phyloP scores from a whole-genome alignment of 2,797 vertebrate species.

The Poliocrania exsul region DNA sequence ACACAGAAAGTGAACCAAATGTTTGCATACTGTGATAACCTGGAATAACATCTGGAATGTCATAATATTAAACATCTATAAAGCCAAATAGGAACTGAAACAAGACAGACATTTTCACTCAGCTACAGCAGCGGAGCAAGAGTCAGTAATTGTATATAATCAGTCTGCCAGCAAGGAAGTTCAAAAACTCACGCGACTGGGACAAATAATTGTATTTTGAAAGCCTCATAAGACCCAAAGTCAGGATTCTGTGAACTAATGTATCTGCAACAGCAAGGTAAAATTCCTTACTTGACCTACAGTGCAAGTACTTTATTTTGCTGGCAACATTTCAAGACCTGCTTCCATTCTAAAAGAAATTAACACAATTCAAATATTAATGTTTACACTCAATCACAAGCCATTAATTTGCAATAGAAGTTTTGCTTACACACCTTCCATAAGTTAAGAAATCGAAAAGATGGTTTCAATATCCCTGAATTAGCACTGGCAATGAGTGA shows the following conservation, averaged over 20 bases:
- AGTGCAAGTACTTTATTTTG: neutral
- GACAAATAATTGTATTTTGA: neutral
- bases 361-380: neutral
- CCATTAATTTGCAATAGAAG: neutral
- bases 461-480: neutral
- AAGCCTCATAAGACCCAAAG: neutral
- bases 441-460: neutral
- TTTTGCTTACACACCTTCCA: neutral
- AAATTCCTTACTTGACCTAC: neutral
- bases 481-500: neutral
- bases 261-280: neutral
- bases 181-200: neutral
- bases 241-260: neutral
- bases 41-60: neutral
- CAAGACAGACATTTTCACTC: neutral
- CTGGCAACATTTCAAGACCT: neutral
- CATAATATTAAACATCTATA: neutral
- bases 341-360: neutral
- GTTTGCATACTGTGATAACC: neutral
- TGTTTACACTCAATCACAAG: neutral
- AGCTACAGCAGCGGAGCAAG: neutral
- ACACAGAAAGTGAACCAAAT: neutral
- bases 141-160: neutral
- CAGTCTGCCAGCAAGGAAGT: neutral
- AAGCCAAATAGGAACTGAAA: neutral